Percentiles rank a stretch among this genome's conserved stretches.
Evolutionary conservation across 2,113 vertebrate genomes (phyloP).

Genomic region (Malurus cyaneus): DNA sequence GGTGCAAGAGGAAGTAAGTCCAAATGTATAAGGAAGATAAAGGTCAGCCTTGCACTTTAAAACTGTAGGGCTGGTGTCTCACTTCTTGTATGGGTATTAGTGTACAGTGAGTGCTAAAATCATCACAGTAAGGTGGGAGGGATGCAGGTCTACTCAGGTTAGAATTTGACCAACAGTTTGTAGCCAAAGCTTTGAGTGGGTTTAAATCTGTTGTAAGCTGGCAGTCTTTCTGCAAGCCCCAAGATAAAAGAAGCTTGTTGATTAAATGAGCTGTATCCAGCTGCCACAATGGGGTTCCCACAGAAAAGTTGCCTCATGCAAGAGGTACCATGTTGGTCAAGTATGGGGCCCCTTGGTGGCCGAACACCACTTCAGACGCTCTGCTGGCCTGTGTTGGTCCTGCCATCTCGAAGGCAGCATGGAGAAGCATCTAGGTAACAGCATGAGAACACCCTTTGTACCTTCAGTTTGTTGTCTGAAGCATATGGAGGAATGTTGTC

Average conservation of each 20-base stretch:
- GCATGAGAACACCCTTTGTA: neutral
- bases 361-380: neutral
- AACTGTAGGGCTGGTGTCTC: neutral
- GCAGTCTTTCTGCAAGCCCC: neutral
- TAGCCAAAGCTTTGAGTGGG: neutral
- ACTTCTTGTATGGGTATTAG: fast-evolving
- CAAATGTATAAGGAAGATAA: neutral
- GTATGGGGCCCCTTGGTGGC: neutral
- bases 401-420: neutral
- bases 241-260: neutral
- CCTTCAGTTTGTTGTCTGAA: neutral
- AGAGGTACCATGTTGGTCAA: neutral
- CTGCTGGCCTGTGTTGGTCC: neutral
- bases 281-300: neutral
- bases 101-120: neutral
- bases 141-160: neutral
- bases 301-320: neutral
- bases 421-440: neutral
- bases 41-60: neutral
- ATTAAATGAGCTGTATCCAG: neutral
- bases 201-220: neutral
- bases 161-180: neutral
- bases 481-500: fast-evolving
- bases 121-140: fast-evolving
- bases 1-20: neutral